These are phyloP conservation scores for Nematopogon swammerdamellus DNA, from an alignment of 2,888 invertebrate species.

Conservation along the genomic window DNA sequence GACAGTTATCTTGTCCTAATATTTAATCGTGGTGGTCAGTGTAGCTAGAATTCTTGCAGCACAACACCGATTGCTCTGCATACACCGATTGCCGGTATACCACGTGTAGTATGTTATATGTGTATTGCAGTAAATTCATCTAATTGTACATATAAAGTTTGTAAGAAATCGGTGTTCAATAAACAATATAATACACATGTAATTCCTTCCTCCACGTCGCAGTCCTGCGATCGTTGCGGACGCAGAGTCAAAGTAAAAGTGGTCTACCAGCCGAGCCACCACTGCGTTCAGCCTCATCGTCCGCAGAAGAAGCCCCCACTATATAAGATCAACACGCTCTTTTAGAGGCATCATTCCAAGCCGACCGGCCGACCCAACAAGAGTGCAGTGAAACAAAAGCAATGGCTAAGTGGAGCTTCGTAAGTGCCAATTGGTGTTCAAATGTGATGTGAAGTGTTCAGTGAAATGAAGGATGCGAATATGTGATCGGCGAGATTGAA, in stretches of 20 bases:
- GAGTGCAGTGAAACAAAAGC: constrained; percentile 10
- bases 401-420: constrained; percentile 49
- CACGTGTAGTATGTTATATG: too few species aligned
- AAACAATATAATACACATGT: background rate
- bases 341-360: background rate
- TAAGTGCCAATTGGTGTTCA: constrained; percentile 24
- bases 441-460: background rate
- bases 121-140: too few species aligned
- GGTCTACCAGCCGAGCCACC: constrained; percentile 14
- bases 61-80: too few species aligned
- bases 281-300: constrained; percentile 1
- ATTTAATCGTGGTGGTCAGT: too few species aligned
- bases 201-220: background rate
- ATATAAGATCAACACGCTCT: constrained; percentile 27
- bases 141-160: too few species aligned
- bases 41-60: too few species aligned
- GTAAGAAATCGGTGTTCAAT: too few species aligned
- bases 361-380: background rate
- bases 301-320: constrained; percentile 27
- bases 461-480: too few species aligned
- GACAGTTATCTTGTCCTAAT: too few species aligned
- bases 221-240: background rate
- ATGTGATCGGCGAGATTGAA: too few species aligned
- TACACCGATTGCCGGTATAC: too few species aligned
- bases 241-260: constrained; percentile 43